phyloP scores from a whole-genome alignment of 2,888 invertebrate genomes.

The Parnassius orleans region DNA sequence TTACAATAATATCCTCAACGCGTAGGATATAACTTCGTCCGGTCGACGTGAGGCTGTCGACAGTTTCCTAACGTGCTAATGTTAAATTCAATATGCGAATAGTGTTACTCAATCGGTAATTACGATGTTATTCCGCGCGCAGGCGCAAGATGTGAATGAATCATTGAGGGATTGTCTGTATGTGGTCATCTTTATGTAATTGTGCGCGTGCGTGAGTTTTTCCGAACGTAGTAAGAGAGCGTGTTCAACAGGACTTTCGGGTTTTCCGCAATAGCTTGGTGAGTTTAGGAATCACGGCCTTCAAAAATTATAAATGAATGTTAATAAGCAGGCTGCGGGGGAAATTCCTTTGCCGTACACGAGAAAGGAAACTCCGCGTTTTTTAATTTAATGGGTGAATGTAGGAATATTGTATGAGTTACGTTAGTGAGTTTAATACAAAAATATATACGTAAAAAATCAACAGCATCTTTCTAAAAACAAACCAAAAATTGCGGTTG shows the following conservation, averaged over 20 bases:
- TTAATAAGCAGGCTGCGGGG: not conserved
- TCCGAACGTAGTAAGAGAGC: not conserved
- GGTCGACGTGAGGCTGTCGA: conserved; percentile 22
- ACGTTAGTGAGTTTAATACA: too few species aligned
- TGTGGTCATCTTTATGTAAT: conserved; percentile 4
- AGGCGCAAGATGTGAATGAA: conserved; percentile 28
- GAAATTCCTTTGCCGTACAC: not conserved
- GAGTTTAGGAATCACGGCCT: conserved; percentile 6
- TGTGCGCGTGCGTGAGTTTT: not conserved
- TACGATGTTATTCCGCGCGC: conserved; percentile 26
- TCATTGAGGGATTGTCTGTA: conserved; percentile 22
- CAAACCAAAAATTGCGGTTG: too few species aligned
- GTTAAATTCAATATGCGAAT: conserved; percentile 28
- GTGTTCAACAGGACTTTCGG: conserved; percentile 21
- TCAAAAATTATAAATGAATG: conserved; percentile 12
- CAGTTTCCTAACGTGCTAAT: conserved; percentile 27
- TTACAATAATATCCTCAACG: conserved; percentile 17
- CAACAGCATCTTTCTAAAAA: too few species aligned
- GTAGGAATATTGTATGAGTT: too few species aligned
- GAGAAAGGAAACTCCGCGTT: not conserved
- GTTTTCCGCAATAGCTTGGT: conserved; percentile 12
- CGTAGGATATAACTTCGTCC: conserved; percentile 26
- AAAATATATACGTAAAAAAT: too few species aligned
- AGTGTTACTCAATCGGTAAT: conserved; percentile 27
- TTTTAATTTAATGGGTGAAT: not conserved